Conservation (phyloP, 1,140 invertebrate genomes). For the Macrocentrus cingulum region DNA sequence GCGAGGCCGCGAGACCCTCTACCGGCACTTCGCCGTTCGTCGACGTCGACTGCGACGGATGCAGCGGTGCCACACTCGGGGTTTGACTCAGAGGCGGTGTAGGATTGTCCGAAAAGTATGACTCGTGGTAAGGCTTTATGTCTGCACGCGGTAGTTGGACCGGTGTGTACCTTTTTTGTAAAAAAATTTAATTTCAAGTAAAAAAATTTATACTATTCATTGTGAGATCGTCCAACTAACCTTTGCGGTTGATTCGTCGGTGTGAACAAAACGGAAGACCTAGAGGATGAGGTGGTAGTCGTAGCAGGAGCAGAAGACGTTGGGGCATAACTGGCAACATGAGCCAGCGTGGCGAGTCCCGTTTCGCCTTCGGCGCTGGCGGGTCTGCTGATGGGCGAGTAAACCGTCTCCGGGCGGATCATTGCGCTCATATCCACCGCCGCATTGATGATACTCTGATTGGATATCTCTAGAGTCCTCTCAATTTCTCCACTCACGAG, state of each 20-base stretch:
- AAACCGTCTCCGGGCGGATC: constrained; percentile 53
- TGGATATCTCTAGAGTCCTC: constrained; percentile 81
- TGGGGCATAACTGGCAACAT: constrained; percentile 61
- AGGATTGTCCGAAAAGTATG: constrained; percentile 69
- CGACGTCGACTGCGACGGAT: constrained; percentile 42
- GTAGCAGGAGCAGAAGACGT: constrained; percentile 42
- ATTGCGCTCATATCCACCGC: constrained; percentile 80
- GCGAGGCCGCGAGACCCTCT: constrained; percentile 76
- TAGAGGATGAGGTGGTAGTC: constrained; percentile 43
- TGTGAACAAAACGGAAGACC: constrained; percentile 56
- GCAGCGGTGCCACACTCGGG: constrained; percentile 50
- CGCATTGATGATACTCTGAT: constrained; percentile 82
- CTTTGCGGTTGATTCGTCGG: constrained; percentile 53
- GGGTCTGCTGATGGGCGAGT: constrained; percentile 72
- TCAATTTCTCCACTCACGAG: constrained; percentile 87
- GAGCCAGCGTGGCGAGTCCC: constrained; percentile 61
- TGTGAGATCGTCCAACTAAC: no score
- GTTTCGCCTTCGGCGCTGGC: constrained; percentile 65
- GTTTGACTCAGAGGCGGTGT: constrained; percentile 47
- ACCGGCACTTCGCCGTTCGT: constrained; percentile 55
- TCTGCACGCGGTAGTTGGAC: constrained; percentile 68
- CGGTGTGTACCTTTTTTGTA: constrained; percentile 59
- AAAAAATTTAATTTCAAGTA: constrained; percentile 17
- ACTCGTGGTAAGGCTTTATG: constrained; percentile 73
- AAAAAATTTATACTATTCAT: no score